Base-by-base conservation (phyloP, 35 echinoderm and acorn worm species). In the Hemicentrotus pulcherrimus region DNA sequence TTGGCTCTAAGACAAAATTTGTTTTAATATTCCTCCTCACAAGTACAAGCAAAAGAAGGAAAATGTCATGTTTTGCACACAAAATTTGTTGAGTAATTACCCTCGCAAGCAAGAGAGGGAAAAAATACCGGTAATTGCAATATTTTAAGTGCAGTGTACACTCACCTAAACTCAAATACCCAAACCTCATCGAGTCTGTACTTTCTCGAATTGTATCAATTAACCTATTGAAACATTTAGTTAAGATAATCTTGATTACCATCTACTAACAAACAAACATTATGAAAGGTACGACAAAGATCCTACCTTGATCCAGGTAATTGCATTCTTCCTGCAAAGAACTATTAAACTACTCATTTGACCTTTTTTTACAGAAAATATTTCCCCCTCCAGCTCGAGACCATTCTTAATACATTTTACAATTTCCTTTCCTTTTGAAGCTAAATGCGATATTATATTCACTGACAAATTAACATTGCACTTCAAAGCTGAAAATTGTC, bases 391-490 rank as follows among this genome's bases (percentile, higher is more conserved):
- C 4, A 78, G 65, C 22, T 78, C 24, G 7, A 6, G 6, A 78
- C 65, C 22, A 78, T n/a, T 78, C 65, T 78, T 78, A 7, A 78
- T 5, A 78, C 9, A 78, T 78, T 78, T 78, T 78, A 78, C 65
- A 78, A 78, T 78, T 78, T 78, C 65, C 65, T 78, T 78, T 78
- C 65, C 65, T 78, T 78, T 78, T 78, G 65, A 78, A 30, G 24
- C 65, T 78, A n/a, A 78, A 78, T 78, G 65, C 19, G 65, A 6
- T 7, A 78, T 78, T 78, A 78, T 78, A 78, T 78, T 78, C 65
- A 78, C 65, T 78, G 65, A 78, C 65, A 78, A 78, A 78, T 78
- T 78, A 78, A 78, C n/a, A 78, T 78, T 78, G 65, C 65, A 78
- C 65, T 24, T 78, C 65, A 78, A 78, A 78, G 65, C 65, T 18